Evolutionary conservation across 2,113 vertebrate genomes (phyloP).

Genomic region (Serinus canaria): DNA sequence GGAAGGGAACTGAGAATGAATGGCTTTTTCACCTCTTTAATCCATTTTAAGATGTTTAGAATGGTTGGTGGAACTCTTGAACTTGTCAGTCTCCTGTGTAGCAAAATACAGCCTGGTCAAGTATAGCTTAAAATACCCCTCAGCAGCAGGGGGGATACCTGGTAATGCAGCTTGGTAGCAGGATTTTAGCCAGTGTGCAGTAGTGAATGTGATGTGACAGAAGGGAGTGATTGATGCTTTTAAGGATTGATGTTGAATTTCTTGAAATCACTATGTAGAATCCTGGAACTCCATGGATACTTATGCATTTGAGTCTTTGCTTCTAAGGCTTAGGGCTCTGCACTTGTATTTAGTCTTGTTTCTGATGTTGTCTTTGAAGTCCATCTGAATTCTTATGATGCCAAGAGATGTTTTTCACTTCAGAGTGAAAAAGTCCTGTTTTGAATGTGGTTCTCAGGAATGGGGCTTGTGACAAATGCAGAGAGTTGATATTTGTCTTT

Average conservation of each 20-base stretch:
- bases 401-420: neutral
- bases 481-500: conserved; percentile 6
- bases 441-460: neutral
- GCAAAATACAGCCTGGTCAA: neutral
- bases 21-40: no score
- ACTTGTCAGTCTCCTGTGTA: neutral
- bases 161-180: neutral
- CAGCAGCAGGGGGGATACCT: neutral
- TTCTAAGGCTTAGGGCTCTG: neutral
- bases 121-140: neutral
- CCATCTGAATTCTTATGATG: neutral
- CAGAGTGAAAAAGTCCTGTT: neutral
- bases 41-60: neutral
- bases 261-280: neutral
- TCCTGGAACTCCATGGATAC: neutral
- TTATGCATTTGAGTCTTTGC: neutral
- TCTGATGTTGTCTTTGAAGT: neutral
- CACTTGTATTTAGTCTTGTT: neutral
- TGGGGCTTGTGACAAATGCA: neutral
- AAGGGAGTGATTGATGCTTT: neutral
- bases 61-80: neutral
- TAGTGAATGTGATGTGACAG: neutral
- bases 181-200: neutral
- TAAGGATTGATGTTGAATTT: neutral
- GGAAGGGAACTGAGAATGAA: neutral